Evolutionary conservation across 2,797 vertebrate species (phyloP), one percentile per base, ranked within the genome.

Genomic region (Urocyon cinereoargenteus): DNA sequence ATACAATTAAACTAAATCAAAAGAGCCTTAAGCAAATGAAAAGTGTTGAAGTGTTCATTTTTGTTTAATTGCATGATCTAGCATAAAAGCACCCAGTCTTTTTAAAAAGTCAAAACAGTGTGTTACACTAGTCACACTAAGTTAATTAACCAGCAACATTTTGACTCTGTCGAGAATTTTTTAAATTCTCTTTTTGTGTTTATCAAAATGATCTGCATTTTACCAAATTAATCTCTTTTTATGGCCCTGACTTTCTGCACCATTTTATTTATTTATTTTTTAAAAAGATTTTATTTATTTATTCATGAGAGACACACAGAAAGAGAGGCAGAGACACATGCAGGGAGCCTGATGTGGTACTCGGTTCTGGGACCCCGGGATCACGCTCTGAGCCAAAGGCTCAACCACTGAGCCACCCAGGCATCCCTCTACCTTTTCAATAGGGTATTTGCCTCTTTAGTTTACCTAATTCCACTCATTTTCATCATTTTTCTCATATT

Each of bases 141-240:
- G 28, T 78, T 75, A 84, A 90, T 55, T 81, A 90, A 62, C 5
- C 16, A 61, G 59, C 13, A 96, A 62, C 21, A 78, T n/a, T 88
- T 94, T 93, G 45, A 57, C 16, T 84, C 36, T 64, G 6, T 45
- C 83, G 86, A 89, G n/a, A 89, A 89, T 66, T 91, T 70, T 40
- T 40, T 21, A 78, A 96, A 73, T 55, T 68, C n/a, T 87, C 62
- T 79, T 87, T 91, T 93, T 73, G 34, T 45, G 28, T 70, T 19
- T 94, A 26, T 96, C 73, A 88, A 96, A 94, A 94, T 92, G n/a
- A 26, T 92, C 64, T 92, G 68, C 15, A n/a, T 40, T 79, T 96
- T 87, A 62, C 66, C 53, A 92, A 83, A 92, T 72, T 77, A 59
- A 75, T 68, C 28, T 78, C 24, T 79, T 64, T 59, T 85, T 57